phyloP scores from a whole-genome alignment of 2,797 vertebrate species.

The Urophycis tenuis region DNA sequence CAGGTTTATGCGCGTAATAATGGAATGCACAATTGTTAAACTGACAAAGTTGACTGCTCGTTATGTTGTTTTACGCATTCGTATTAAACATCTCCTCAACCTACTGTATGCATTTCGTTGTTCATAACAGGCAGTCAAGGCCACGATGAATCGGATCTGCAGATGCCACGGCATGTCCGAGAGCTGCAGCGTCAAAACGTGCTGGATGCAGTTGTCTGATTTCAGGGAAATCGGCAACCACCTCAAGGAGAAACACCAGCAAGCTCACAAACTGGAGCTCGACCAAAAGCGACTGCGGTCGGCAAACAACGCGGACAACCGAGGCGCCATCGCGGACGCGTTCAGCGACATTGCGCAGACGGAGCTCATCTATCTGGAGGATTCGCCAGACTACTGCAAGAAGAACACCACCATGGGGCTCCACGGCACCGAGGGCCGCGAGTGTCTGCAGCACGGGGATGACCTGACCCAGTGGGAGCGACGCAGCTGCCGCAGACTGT shows the following conservation, averaged over 20 bases:
- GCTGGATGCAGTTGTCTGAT: constrained; percentile 90
- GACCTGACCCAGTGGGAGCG: constrained; percentile 78
- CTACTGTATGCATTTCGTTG: background rate
- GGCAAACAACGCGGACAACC: constrained; percentile 86
- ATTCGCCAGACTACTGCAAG: constrained; percentile 90
- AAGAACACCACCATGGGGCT: constrained; percentile 81
- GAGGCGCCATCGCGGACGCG: constrained; percentile 71
- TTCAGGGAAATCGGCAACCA: constrained; percentile 87
- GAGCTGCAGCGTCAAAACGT: constrained; percentile 94
- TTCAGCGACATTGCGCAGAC: constrained; percentile 72
- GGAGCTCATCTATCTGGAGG: constrained; percentile 88
- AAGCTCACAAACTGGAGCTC: constrained; percentile 83
- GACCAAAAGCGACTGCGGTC: constrained; percentile 78
- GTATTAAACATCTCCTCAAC: background rate
- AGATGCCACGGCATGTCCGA: constrained; percentile 97
- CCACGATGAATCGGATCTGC: constrained; percentile 85
- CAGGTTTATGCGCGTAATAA: background rate
- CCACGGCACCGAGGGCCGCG: constrained; percentile 87
- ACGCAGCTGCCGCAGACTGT: constrained; percentile 84
- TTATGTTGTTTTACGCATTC: background rate
- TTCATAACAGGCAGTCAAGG: constrained; percentile 80
- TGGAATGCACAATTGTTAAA: background rate
- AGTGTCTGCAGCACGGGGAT: constrained; percentile 80
- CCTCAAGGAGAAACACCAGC: constrained; percentile 82
- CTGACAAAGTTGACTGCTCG: background rate